phyloP scores from a whole-genome alignment of 2,888 invertebrate species.

The Heliconius erato region DNA sequence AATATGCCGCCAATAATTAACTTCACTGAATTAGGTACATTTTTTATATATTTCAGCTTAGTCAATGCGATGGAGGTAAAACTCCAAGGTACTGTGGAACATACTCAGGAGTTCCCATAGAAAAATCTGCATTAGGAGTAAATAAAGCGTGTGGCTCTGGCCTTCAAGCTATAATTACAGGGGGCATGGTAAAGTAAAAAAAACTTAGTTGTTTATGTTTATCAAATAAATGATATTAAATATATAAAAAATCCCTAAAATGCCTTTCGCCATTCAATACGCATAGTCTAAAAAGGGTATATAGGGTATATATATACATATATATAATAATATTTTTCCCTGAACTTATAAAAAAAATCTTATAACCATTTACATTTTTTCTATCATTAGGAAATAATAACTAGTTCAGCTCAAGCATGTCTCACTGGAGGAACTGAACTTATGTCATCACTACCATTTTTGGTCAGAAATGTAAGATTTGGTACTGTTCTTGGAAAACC shows the following conservation, averaged over 20 bases:
- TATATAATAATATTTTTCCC: no score
- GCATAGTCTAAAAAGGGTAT: no score
- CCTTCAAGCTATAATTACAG: conserved; percentile 96
- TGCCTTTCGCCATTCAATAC: no score
- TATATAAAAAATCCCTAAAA: no score
- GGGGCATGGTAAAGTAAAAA: conserved; percentile 89
- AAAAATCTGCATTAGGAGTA: conserved; percentile 94
- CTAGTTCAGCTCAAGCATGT: conserved; percentile 92
- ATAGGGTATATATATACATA: no score
- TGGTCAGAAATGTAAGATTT: conserved; percentile 94
- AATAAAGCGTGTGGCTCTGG: conserved; percentile 98
- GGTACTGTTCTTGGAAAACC: conserved; percentile 93
- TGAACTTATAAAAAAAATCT: no score
- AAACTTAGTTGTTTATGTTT: not conserved
- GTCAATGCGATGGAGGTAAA: conserved; percentile 94
- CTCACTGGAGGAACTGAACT: conserved; percentile 97
- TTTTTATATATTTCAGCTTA: conserved; percentile 79
- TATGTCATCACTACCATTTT: conserved; percentile 96
- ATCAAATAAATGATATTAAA: no score
- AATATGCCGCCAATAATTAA: not conserved
- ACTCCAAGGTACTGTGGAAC: conserved; percentile 94
- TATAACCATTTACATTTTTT: not conserved
- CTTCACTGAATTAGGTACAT: not conserved
- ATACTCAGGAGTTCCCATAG: conserved; percentile 92
- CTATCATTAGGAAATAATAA: conserved; percentile 89